Conservation (phyloP, 2,113 vertebrate species). For the Sinocyclocheilus rhinocerous region DNA sequence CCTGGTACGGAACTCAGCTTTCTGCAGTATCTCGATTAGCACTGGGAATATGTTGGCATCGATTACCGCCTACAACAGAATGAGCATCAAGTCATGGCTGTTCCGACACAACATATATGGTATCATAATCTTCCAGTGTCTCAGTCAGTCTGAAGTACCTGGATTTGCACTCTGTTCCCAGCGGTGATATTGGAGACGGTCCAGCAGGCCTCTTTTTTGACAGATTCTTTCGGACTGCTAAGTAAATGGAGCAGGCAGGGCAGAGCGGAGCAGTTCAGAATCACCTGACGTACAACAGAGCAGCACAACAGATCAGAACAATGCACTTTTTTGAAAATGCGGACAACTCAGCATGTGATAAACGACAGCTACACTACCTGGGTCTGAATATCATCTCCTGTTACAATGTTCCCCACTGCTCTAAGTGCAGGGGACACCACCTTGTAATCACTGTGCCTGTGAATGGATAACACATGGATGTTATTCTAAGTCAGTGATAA, state of each 20-base stretch:
- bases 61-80: slow-evolving; percentile 80
- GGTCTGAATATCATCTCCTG: slow-evolving; percentile 91
- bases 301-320: slow-evolving; percentile 21
- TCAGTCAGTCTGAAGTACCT: slow-evolving; percentile 52
- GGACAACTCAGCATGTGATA: background rate
- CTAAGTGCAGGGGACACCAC: slow-evolving; percentile 90
- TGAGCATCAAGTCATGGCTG: background rate
- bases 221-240: slow-evolving; percentile 90
- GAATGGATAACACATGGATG: background rate
- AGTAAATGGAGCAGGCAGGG: slow-evolving; percentile 90
- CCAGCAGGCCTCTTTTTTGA: slow-evolving; percentile 91
- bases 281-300: slow-evolving; percentile 75
- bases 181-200: slow-evolving; percentile 93
- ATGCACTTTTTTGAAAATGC: background rate
- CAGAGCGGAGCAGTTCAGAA: slow-evolving; percentile 90
- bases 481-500: background rate
- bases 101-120: background rate
- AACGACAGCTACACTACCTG: slow-evolving; percentile 74
- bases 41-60: slow-evolving; percentile 93
- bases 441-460: slow-evolving; percentile 90
- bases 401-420: slow-evolving; percentile 92
- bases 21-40: slow-evolving; percentile 90
- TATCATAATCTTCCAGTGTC: background rate
- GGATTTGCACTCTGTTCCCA: slow-evolving; percentile 90
- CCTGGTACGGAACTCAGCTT: slow-evolving; percentile 91